Base-by-base conservation (phyloP, 2,797 vertebrate genomes). In the Lepidocolaptes lacrymiger region DNA sequence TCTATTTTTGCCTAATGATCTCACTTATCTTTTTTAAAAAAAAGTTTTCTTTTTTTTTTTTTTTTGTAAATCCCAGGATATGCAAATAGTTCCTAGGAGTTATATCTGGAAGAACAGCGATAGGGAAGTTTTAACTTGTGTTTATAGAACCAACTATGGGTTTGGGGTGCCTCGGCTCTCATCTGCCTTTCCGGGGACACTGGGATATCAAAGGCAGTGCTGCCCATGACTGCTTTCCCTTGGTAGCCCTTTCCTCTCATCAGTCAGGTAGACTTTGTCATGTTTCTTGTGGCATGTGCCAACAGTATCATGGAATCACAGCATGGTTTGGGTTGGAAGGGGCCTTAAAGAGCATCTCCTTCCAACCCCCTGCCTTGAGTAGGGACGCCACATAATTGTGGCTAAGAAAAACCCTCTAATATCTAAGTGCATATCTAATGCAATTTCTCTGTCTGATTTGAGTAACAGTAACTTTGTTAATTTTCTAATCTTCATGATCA, bases 1-100 rank as follows among this genome's bases (percentile, higher is more conserved):
- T 62, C 85, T 91, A 69, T 69, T 90, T 86, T 85, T 95, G n/a
- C 56, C 34, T 85, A 62, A 92, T 81, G 85, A 75, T 54, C 51
- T 69, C 16, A 28, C 32, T 69, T 32, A 13, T 24, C 44, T n/a
- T 17, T 30, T 34, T 46, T 32, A 3, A 44, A 44, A 44, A 14
- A 43, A 43, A 43, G 18, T 43, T 44, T 44, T 44, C 43, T 34
- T 34, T 19, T 54, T 13, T 10, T 41, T 43, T 37, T 12, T 28
- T 26, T 28, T 32, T n/a, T 43, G 1, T 58, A 49, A 79, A 76
- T 76, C 24, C 28, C 24, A 54, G 16, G 41, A 34, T 87, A 34
- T 85, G 46, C 36, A 62, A 48, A 52, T 39, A 76, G 32, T 34
- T 91, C 9, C 10, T 39, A 58, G 46, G 43, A 85, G 20, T 82